Evolutionary conservation across 2,797 vertebrate species (phyloP).

Genomic region (Sebastes iracundus): DNA sequence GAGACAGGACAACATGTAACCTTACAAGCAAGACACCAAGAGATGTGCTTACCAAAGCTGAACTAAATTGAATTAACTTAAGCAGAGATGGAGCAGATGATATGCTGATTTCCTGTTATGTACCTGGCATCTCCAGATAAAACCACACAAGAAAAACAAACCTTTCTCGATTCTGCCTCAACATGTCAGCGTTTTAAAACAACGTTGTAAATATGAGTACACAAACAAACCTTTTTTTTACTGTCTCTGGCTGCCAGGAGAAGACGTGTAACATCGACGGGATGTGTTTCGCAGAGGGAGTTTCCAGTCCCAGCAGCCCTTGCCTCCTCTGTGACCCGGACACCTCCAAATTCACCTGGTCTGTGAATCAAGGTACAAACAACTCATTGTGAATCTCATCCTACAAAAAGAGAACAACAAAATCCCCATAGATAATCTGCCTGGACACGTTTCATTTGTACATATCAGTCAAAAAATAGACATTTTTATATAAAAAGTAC

Average conservation of each 20-base stretch:
- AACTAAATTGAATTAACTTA: conserved; percentile 26
- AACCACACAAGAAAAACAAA: background rate
- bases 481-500: too few species aligned
- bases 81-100: background rate
- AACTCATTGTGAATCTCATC: too few species aligned
- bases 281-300: conserved; percentile 85
- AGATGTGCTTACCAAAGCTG: conserved; percentile 7
- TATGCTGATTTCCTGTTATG: conserved; percentile 35
- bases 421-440: background rate
- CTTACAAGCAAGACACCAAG: conserved; percentile 17
- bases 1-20: conserved; percentile 2
- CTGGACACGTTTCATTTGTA: background rate
- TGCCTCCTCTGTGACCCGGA: conserved; percentile 85
- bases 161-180: background rate
- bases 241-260: conserved; percentile 75
- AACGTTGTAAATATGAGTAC: background rate
- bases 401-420: background rate
- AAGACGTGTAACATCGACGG: conserved; percentile 87
- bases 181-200: background rate
- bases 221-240: background rate
- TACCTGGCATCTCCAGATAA: background rate
- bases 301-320: conserved; percentile 83
- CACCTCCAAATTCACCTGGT: conserved; percentile 85
- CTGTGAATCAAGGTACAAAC: conserved; percentile 84
- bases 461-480: background rate